Conservation (phyloP, 2,113 vertebrate species). For the Parotia lawesii region DNA sequence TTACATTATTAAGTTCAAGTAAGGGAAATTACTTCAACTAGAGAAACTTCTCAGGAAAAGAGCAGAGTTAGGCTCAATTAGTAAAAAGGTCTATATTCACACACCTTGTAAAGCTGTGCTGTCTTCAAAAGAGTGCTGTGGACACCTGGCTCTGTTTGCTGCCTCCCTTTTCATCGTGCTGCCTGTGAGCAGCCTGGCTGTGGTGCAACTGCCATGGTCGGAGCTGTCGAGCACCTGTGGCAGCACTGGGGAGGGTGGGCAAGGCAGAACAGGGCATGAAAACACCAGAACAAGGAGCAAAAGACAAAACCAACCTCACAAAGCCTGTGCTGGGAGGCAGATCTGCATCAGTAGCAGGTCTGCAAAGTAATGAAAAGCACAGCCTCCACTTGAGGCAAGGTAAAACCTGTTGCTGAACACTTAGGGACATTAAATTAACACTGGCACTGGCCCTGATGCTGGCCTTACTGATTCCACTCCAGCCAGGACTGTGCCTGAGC, state of each 20-base stretch:
- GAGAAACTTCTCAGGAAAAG: not conserved
- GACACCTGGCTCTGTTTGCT: slow-evolving; percentile 20
- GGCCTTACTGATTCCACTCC: not conserved
- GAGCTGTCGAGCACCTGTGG: not conserved
- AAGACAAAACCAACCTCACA: not conserved
- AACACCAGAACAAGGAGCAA: not conserved
- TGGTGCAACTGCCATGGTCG: not conserved
- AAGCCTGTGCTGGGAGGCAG: not conserved
- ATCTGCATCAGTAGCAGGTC: not conserved
- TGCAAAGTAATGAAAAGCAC: not conserved
- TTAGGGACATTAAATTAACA: not conserved
- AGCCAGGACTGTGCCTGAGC: not conserved
- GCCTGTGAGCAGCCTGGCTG: not conserved
- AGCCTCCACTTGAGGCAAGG: not conserved
- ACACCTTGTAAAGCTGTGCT: not conserved
- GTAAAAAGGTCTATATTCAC: not conserved
- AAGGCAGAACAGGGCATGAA: rapidly evolving
- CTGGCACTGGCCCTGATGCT: not conserved
- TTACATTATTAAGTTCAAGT: not conserved
- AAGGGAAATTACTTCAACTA: not conserved
- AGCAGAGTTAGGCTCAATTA: not conserved
- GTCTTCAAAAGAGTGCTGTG: not conserved
- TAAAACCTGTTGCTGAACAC: not conserved
- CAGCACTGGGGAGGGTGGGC: not conserved
- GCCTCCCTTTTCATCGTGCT: not conserved